Conservation (phyloP, 2,797 vertebrate genomes). For the Xiphophorus birchmanni region DNA sequence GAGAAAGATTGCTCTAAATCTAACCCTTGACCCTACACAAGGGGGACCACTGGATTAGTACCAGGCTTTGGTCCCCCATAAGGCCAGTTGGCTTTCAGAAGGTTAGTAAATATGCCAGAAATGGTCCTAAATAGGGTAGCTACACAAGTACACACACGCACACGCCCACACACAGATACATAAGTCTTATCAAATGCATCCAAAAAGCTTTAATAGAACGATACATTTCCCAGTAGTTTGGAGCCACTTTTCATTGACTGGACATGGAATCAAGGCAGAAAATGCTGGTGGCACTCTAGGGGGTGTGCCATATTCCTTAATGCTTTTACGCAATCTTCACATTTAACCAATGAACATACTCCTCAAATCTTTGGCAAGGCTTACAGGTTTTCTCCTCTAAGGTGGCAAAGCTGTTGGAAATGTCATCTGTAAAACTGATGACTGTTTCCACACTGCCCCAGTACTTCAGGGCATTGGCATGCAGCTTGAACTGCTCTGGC, state of each 20-base stretch:
- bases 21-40: too few species aligned
- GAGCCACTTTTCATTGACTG: neutral
- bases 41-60: too few species aligned
- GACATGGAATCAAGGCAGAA: neutral
- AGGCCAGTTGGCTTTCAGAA: too few species aligned
- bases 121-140: too few species aligned
- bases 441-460: neutral
- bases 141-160: neutral
- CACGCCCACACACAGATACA: neutral
- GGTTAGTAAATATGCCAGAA: too few species aligned
- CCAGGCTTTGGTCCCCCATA: too few species aligned
- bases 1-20: too few species aligned
- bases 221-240: neutral
- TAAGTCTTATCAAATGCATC: neutral
- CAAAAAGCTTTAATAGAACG: neutral
- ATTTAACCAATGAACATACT: neutral
- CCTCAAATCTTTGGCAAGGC: neutral
- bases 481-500: neutral
- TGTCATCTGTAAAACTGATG: conserved; percentile 6
- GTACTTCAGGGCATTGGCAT: neutral
- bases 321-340: neutral
- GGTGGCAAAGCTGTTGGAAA: conserved; percentile 6
- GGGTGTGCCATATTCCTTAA: neutral
- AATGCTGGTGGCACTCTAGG: neutral
- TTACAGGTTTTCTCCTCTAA: neutral